These are phyloP conservation scores for Leptinotarsa peninsularis DNA, from an alignment of 2,888 invertebrate genomes.

Conservation along the genomic window DNA sequence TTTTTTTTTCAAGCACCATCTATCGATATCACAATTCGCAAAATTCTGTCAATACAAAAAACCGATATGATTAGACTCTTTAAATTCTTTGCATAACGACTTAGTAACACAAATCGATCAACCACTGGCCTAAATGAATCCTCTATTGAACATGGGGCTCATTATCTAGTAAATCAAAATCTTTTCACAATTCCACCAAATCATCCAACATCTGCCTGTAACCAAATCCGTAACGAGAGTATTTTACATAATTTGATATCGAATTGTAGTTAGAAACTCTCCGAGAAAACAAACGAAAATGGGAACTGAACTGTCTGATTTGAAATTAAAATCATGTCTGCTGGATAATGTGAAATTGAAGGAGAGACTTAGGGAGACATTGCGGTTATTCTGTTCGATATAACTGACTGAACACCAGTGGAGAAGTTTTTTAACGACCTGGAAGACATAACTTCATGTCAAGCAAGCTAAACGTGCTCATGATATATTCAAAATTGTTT, in stretches of 20 bases:
- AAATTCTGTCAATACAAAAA: no score
- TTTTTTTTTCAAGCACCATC: no score
- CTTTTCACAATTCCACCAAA: background rate
- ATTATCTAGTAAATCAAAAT: background rate
- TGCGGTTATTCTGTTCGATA: background rate
- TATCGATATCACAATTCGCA: no score
- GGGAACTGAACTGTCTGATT: background rate
- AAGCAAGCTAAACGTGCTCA: no score
- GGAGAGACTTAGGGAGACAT: no score
- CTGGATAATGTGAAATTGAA: background rate
- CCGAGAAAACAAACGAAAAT: slow-evolving; percentile 5
- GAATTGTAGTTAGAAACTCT: slow-evolving; percentile 9
- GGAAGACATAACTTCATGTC: no score
- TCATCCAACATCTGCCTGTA: background rate
- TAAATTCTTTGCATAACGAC: no score
- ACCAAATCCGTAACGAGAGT: slow-evolving; percentile 6
- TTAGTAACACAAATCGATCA: no score
- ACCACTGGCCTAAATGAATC: background rate
- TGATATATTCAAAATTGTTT: no score
- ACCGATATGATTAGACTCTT: no score
- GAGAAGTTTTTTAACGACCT: no score
- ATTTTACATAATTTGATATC: slow-evolving; percentile 13
- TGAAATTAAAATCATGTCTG: background rate
- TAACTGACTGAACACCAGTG: no score
- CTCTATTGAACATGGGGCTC: background rate